A percentile compares a stretch with the other conserved stretches of the same genome.
Conservation (phyloP, 2,113 vertebrate genomes). For the Pituophis catenifer region DNA sequence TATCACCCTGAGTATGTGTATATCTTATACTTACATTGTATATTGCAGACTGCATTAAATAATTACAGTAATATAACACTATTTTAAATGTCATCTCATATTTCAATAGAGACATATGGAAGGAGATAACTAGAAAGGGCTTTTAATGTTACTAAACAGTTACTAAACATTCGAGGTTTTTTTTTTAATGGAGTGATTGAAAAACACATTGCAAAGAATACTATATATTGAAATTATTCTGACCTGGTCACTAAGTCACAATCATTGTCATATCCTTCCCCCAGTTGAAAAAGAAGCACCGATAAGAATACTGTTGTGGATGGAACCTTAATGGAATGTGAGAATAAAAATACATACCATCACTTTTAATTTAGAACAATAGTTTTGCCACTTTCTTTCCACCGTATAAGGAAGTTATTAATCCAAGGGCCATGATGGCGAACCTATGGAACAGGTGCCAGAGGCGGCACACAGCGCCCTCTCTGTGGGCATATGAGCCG, state of each 20-base stretch:
- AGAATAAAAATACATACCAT: not conserved
- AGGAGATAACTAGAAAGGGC: not conserved
- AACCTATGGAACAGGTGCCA: too few relatives aligned
- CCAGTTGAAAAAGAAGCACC: not conserved
- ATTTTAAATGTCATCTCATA: not conserved
- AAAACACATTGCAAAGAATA: not conserved
- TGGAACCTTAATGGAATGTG: not conserved
- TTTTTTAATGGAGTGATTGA: not conserved
- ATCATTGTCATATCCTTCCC: not conserved
- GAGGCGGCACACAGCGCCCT: too few relatives aligned
- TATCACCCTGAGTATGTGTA: not conserved
- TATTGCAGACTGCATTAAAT: not conserved
- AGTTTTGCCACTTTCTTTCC: not conserved
- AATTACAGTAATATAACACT: not conserved
- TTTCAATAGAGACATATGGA: not conserved
- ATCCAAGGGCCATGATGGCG: not conserved
- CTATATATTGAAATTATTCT: not conserved
- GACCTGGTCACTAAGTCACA: not conserved
- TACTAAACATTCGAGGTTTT: not conserved
- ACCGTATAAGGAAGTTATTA: not conserved
- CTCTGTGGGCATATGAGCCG: too few relatives aligned
- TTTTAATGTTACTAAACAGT: not conserved
- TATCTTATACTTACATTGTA: not conserved
- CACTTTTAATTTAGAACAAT: not conserved
- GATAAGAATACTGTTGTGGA: not conserved